Evolutionary conservation across 2,888 invertebrate genomes (phyloP), one percentile per base, ranked within the genome.

Genomic region (Drosophila phalerata): DNA sequence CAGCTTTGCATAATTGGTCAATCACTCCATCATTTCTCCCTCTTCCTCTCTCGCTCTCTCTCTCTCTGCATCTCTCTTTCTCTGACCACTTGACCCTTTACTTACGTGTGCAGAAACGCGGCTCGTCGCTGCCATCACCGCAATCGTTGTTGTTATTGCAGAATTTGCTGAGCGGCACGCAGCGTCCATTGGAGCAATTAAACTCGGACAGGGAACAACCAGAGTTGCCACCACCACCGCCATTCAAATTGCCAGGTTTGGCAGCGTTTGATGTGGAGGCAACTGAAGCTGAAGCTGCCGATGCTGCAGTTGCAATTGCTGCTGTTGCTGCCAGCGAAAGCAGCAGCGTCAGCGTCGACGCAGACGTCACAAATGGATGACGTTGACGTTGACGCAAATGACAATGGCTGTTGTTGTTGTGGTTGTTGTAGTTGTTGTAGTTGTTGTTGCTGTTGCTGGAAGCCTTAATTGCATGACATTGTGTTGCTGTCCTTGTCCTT

Each of bases 141-240:
- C 97, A 97, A 90, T 97, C 96, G 91, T 96, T 96, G 77, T 94
- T 93, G 77, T 95, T 96, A 91, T 97, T 96, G 92, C 97, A 97
- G 92, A 94, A 97, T 91, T 95, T 94, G 93, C 96, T 96, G 79
- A 96, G 94, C 47, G 94, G 93, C 69, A 93, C 92, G 85, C 93
- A 93, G 73, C 91, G 92, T 64, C 92, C 91, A 83, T 93, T 93
- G 58, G 91, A 89, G 84, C 93, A 93, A 76, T 91, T 90, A 81
- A 89, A 91, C 67, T 93, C 92, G 60, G 93, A 89, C 70, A 92
- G 90, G 52, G 91, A 90, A 73, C 93, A 93, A 65, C 76, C 63
- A 58, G 71, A 40, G 22, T 37, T 40, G 88, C 85, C 79, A 62
- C 74, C 64, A 60, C 71, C 28, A 37, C 74, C 64, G 61, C 71